Percentiles rank a stretch among this genome's conserved stretches.
These are phyloP conservation scores for Philotrypesis tridentata DNA, from an alignment of 1,140 invertebrate genomes.

Conservation along the genomic window DNA sequence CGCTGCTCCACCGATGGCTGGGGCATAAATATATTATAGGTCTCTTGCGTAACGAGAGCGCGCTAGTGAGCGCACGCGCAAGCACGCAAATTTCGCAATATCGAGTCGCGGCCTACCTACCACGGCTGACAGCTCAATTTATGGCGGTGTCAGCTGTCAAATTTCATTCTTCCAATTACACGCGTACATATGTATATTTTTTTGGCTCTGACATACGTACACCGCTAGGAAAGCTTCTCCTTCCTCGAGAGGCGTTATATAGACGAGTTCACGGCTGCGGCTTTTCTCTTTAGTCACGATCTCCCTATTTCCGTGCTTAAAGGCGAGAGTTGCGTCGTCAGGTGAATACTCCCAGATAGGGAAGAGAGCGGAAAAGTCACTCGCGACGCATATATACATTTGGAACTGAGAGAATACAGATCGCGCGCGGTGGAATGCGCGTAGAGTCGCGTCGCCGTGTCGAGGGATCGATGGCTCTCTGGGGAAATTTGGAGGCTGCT, in stretches of 20 bases:
- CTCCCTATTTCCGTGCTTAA: slow-evolving; percentile 20
- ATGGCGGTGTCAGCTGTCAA: slow-evolving; percentile 7
- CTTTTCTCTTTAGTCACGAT: neutral
- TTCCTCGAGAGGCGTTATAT: neutral
- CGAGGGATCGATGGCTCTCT: slow-evolving; percentile 49
- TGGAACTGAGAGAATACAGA: slow-evolving; percentile 9
- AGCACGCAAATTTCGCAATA: neutral
- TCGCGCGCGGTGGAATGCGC: slow-evolving; percentile 28
- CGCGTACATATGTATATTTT: neutral
- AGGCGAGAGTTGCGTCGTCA: neutral
- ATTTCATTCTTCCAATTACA: slow-evolving; percentile 23
- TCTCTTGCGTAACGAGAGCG: neutral
- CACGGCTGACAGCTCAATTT: slow-evolving; percentile 17
- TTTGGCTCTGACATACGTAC: neutral
- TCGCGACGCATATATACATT: neutral
- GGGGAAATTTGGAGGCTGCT: slow-evolving; percentile 42
- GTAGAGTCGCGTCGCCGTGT: slow-evolving; percentile 16
- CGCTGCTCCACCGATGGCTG: neutral
- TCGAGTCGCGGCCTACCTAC: neutral
- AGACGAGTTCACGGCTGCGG: neutral
- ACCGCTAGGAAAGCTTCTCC: neutral
- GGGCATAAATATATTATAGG: slow-evolving; percentile 2
- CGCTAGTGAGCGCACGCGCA: neutral
- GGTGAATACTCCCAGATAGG: neutral
- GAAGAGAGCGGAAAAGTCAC: neutral